Conservation (phyloP, 2,888 invertebrate genomes). For the Agonopterix arenella region DNA sequence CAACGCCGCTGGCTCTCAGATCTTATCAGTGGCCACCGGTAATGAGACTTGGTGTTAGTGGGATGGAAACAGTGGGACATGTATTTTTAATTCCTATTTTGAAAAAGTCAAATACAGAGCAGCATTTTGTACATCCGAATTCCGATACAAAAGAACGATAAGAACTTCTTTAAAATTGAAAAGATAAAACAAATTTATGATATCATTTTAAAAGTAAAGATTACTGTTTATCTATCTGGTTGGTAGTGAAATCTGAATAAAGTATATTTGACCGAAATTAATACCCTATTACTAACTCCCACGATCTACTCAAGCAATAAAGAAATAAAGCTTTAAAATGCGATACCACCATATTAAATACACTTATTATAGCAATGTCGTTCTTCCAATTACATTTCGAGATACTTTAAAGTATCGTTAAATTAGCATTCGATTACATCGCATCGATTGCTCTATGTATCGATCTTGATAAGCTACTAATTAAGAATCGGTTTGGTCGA, state of each 20-base stretch:
- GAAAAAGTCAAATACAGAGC: slow-evolving; percentile 20
- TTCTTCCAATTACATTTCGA: slow-evolving; percentile 32
- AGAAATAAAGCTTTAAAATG: not conserved
- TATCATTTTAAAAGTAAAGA: no score
- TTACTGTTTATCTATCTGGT: not conserved
- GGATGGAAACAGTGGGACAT: slow-evolving; percentile 49
- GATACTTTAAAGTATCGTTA: slow-evolving; percentile 33
- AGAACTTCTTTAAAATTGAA: slow-evolving; percentile 6
- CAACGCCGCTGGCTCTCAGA: slow-evolving; percentile 47
- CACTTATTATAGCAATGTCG: slow-evolving; percentile 8
- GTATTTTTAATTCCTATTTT: slow-evolving; percentile 40
- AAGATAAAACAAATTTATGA: slow-evolving; percentile 5
- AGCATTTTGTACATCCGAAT: slow-evolving; percentile 15
- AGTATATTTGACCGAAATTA: not conserved
- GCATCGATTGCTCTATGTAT: slow-evolving; percentile 47
- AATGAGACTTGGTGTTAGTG: slow-evolving; percentile 60
- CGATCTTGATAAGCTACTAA: slow-evolving; percentile 59
- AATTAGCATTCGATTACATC: slow-evolving; percentile 50
- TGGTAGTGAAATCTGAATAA: not conserved
- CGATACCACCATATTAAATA: not conserved
- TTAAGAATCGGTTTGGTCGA: slow-evolving; percentile 51
- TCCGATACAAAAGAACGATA: slow-evolving; percentile 15
- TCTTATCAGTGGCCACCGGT: slow-evolving; percentile 54
- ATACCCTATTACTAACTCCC: not conserved
- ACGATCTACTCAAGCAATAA: not conserved